Evolutionary conservation across 2,888 invertebrate species (phyloP).

Genomic region (Chymomyza fuscimana): DNA sequence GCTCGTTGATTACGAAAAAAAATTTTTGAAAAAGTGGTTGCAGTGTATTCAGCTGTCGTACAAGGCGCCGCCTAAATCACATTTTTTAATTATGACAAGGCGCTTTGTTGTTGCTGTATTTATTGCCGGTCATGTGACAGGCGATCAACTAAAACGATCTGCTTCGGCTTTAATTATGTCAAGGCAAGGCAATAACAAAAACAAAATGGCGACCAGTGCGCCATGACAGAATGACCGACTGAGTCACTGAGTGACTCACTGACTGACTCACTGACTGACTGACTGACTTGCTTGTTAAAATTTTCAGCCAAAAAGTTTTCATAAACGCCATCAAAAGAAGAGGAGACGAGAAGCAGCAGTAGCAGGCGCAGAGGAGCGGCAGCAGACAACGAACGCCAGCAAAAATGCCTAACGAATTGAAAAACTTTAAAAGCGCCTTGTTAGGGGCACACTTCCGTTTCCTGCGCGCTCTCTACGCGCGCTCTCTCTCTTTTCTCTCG

Average conservation of each 20-base stretch:
- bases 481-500: background rate
- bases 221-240: background rate
- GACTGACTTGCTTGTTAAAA: background rate
- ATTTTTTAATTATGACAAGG: background rate
- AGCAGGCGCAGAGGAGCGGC: background rate
- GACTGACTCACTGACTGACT: background rate
- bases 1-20: too few relatives aligned
- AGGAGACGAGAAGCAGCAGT: slow-evolving; percentile 25
- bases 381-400: slow-evolving; percentile 15
- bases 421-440: slow-evolving; percentile 71
- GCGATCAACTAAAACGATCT: background rate
- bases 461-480: slow-evolving; percentile 19
- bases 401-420: slow-evolving; percentile 65
- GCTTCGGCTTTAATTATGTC: background rate
- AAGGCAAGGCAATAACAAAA: background rate
- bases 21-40: too few relatives aligned
- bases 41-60: too few relatives aligned
- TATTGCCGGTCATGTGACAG: background rate
- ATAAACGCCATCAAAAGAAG: slow-evolving; percentile 19
- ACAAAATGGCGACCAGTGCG: background rate
- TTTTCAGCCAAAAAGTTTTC: slow-evolving; percentile 37
- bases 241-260: background rate
- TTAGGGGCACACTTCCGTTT: slow-evolving; percentile 68
- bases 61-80: too few relatives aligned
- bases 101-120: background rate